A percentile compares a stretch with the other conserved stretches of the same genome.
phyloP scores from a whole-genome alignment of 2,888 invertebrate species.

The Drosophila macrospina region DNA sequence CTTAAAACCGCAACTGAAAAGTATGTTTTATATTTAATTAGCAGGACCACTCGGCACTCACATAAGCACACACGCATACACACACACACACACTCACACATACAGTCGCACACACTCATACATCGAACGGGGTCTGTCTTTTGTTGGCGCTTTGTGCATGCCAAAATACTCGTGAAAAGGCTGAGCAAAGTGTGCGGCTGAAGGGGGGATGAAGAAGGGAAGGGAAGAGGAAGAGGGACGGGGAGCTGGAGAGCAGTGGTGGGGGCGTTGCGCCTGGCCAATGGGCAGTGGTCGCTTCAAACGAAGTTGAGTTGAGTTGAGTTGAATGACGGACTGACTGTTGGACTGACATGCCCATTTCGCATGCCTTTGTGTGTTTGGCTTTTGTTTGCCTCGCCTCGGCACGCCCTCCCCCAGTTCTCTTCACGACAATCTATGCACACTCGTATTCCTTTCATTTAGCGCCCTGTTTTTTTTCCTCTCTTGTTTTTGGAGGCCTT shows the following conservation, averaged over 20 bases:
- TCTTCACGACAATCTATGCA: conserved; percentile 11
- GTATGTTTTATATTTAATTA: conserved; percentile 52
- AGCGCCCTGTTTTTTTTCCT: conserved; percentile 17
- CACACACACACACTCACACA: conserved; percentile 13
- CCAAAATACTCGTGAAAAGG: conserved; percentile 65
- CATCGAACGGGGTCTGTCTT: conserved; percentile 32
- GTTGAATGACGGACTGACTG: conserved; percentile 45
- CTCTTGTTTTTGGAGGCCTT: conserved; percentile 8
- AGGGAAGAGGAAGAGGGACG: too few species aligned
- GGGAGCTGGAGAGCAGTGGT: conserved; percentile 6
- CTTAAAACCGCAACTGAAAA: conserved; percentile 11
- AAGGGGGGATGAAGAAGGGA: not conserved
- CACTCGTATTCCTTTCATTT: conserved; percentile 50
- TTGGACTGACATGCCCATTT: conserved; percentile 64
- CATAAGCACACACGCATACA: conserved; percentile 6
- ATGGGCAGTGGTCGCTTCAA: conserved; percentile 66
- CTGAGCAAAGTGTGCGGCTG: conserved; percentile 10
- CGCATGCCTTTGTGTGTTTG: conserved; percentile 59
- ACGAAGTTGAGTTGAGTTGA: conserved; percentile 59
- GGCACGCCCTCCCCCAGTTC: not conserved
- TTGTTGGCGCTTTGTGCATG: conserved; percentile 75
- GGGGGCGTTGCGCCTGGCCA: conserved; percentile 49
- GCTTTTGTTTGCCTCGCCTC: conserved; percentile 47
- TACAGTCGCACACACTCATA: conserved; percentile 20
- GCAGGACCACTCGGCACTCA: conserved; percentile 23